Evolutionary conservation across 1,140 invertebrate species (phyloP), one percentile per base, ranked within the genome.

Genomic region (Dreissena polymorpha): DNA sequence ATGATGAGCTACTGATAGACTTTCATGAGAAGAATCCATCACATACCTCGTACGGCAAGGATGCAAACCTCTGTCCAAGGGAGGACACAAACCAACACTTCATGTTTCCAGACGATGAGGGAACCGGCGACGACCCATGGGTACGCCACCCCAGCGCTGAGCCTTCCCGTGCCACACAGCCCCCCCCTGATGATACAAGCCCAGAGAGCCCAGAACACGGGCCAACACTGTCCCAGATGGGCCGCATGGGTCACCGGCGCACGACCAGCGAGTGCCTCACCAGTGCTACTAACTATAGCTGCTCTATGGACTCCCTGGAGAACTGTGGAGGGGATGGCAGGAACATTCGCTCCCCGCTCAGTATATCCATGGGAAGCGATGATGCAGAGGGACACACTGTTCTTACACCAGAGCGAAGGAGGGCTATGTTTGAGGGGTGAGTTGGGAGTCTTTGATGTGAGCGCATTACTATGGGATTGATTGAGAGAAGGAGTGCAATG

Each of bases 181-280:
- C 55, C 21, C 79, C 79, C 68, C 73, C 85, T n/a, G 60, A 76
- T 79, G 53, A 77, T 77, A 25, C 78, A 53, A 63, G 83, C 67
- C 55, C 77, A 74, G 39, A 82, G 78, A 27, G 71, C 60, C 57
- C 86, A 69, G 29, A 60, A 23, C 16, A 60, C 10, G 57, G 57
- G 57, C 57, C 57, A 12, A 60, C 16, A n/a, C 73, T 74, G 60
- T 60, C 82, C 21, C 77, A 78, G 49, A 74, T 79, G 63, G 77
- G 50, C 29, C 68, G 60, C 18, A 69, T 80, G 16, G 60, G 63
- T 21, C 81, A 90, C 39, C 60, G 89, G n/a, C 81, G 90, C 5
- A 91, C 90, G 76, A 88, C 89, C 13, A 91, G 91, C 88, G 89
- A 93, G 86, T 90, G 87, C 88, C 81, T 91, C 50, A 90, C 87